Evolutionary conservation across 2,888 invertebrate genomes (phyloP), one percentile per base, ranked within the genome.

Genomic region (Pammene fasciana): DNA sequence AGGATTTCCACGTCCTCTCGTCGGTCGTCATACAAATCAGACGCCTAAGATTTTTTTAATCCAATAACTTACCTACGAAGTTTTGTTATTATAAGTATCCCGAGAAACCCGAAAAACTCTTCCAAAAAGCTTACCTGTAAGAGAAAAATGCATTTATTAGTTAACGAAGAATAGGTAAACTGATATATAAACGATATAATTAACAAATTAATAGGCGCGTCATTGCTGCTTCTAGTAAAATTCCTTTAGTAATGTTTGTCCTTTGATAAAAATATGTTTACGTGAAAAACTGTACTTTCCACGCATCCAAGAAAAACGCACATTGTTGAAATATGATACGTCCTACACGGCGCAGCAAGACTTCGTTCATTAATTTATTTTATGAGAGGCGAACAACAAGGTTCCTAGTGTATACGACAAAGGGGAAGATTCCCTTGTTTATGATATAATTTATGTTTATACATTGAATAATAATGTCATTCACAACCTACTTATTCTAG

Each of bases 321-420:
- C 59, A 59, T 60, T 68, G 38, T 36, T 57, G 68, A 38, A 68
- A 68, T 26, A 9, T 38, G 38, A 68, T 38, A 52, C 59, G 38
- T 45, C 50, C 57, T 45, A 18, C 64, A 38, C 48, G 56, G 11
- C 68, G 11, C 68, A 45, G 64, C 59, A 52, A 38, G 64, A 36
- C 65, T 26, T 65, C 41, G 46, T 56, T 55, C 13, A 68, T 65
- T 65, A 65, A 68, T 54, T 65, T 65, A 60, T 34, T 60, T 50
- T 54, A 60, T 60, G 59, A 65, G 46, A 38, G 52, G 41, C 54
- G 50, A 56, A 50, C 56, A 62, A 65, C 36, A 54, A 54, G 45
- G 50, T 36, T 26, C 56, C 8, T 38, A 46, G 10, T 65, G 65
- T 65, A 65, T 70, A 59, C 64, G 13, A 60, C 43, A 62, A 54